Conservation (phyloP, 2,888 invertebrate species). For the Hemithea aestivaria region DNA sequence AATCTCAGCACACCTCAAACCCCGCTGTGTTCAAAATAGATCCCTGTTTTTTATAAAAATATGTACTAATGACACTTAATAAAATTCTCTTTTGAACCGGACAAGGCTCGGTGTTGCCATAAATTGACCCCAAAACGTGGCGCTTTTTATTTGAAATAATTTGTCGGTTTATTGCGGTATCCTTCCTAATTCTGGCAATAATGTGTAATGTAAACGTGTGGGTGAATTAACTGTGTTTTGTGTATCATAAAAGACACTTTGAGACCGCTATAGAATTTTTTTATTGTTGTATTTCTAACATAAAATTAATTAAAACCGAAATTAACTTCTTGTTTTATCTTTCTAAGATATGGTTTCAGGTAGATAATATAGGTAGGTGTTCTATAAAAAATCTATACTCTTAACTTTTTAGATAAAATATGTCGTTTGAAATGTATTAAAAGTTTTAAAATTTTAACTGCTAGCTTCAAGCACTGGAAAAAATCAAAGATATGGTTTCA, state of each 20-base stretch:
- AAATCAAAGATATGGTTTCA: too few relatives aligned
- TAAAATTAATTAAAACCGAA: too few relatives aligned
- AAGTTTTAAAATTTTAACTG: too few relatives aligned
- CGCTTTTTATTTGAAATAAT: constrained; percentile 38
- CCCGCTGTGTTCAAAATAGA: constrained; percentile 56
- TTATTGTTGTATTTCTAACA: too few relatives aligned
- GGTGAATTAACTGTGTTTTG: constrained; percentile 18
- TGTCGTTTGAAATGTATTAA: too few relatives aligned
- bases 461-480: too few relatives aligned
- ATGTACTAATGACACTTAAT: constrained; percentile 68
- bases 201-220: constrained; percentile 25
- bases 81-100: constrained; percentile 54
- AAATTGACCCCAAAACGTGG: constrained; percentile 40
- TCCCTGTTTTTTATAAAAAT: constrained; percentile 51
- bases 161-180: constrained; percentile 39
- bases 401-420: too few relatives aligned
- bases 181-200: constrained; percentile 28
- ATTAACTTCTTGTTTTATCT: not conserved
- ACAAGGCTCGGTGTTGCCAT: constrained; percentile 35
- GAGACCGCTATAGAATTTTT: too few relatives aligned
- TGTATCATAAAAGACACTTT: constrained; percentile 5
- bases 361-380: too few relatives aligned
- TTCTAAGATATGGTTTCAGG: too few relatives aligned
- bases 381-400: too few relatives aligned
- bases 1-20: constrained; percentile 24